Evolutionary conservation across 2,113 vertebrate species (phyloP).

Genomic region (Setophaga petechia): DNA sequence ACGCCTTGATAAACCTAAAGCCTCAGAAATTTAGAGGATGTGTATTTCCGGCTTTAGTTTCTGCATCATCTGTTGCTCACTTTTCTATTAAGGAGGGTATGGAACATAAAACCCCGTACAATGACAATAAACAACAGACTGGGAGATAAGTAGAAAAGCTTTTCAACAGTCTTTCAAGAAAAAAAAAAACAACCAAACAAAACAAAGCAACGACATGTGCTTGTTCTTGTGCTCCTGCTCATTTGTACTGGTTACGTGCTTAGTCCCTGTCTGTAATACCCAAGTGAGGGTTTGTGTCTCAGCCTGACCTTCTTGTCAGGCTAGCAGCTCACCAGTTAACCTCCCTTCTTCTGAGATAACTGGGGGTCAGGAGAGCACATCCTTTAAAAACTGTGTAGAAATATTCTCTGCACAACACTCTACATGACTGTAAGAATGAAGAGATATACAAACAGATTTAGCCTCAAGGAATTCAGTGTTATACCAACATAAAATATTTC

Average conservation of each 20-base stretch:
- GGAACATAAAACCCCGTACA: not conserved
- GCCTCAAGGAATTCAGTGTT: not conserved
- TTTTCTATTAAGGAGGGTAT: not conserved
- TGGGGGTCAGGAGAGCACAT: not conserved
- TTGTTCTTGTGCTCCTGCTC: not conserved
- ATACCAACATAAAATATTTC: not conserved
- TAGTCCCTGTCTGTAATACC: not conserved
- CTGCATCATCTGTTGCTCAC: not conserved
- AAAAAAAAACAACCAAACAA: not conserved
- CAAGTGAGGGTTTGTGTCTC: not conserved
- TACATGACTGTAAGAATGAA: not conserved
- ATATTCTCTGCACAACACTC: not conserved
- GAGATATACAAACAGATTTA: not conserved
- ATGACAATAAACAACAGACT: not conserved
- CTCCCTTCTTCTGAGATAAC: not conserved
- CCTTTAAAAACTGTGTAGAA: not conserved
- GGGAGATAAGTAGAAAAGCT: not conserved
- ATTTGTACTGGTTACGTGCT: not conserved
- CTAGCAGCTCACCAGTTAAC: not conserved
- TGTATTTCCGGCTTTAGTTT: not conserved
- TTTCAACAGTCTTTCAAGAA: not conserved
- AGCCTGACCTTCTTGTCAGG: not conserved
- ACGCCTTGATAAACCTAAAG: not conserved
- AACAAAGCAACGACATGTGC: not conserved
- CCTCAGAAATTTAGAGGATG: not conserved